Base-by-base conservation (phyloP, 2,888 invertebrate genomes). In the Agriopis aurantiaria region DNA sequence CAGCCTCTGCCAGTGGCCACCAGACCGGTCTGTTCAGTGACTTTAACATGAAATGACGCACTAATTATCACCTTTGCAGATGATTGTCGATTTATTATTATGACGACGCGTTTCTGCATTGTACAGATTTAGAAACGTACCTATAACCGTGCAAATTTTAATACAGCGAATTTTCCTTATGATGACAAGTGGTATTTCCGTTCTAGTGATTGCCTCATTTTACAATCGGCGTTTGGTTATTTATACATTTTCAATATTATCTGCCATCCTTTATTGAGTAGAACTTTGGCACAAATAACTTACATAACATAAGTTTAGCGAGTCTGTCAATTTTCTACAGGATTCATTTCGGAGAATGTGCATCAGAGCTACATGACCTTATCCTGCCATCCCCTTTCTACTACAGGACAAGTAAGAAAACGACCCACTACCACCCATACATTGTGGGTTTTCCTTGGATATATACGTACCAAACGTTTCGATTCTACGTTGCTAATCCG, bases 1-100 rank as follows among this genome's bases (percentile, higher is more conserved):
- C 67, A 65, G 65, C 55, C 66, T 23, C 56, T 41, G 23, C 51
- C 57, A 52, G 52, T 23, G 56, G 69, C 70, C 62, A 58, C 57
- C 70, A 49, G 69, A 74, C 74, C 68, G 71, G 72, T 75, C 74
- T 67, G 68, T 72, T 61, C 68, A 67, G 51, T 64, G 64, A 60
- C 66, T 72, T 68, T 62, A 65, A 67, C 68, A 66, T 65, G 68
- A 68, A 59, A 66, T 62, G 69, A 67, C 67, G 68, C 61, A 59
- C 61, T 73, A 75, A 68, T 60, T 66, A 70, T 70, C 72, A 69
- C 68, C 65, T 65, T 57, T 64, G 69, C 58, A 69, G 64, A 69
- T 65, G 60, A 67, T 58, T 69, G 60, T 49, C 69, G 56, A 68
- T 64, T 48, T 64, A 55, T 68, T 61, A 61, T 67, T 60, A 66